Conservation (phyloP, 2,797 vertebrate species). For the Dicrostonyx torquatus region DNA sequence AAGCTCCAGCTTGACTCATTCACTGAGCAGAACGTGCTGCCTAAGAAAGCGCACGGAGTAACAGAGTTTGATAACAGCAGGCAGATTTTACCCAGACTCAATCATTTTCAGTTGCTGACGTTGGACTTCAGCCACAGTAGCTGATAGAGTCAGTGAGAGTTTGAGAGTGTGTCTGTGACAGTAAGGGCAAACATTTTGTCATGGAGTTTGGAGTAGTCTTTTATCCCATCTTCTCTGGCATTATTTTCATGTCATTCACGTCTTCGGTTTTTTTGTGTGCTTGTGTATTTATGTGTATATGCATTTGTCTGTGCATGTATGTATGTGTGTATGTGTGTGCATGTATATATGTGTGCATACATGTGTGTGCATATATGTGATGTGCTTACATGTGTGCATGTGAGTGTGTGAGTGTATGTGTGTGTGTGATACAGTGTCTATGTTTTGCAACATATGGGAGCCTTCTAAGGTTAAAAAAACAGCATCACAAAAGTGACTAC, state of each 20-base stretch:
- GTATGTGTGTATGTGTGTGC: background rate
- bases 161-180: background rate
- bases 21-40: background rate
- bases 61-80: background rate
- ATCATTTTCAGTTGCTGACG: background rate
- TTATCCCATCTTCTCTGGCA: background rate
- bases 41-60: background rate
- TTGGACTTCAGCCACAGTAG: background rate
- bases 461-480: conserved; percentile 27
- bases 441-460: background rate
- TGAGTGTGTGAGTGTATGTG: background rate
- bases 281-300: background rate
- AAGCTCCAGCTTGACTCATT: background rate
- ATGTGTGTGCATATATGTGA: background rate
- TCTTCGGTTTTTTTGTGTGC: background rate
- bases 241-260: background rate
- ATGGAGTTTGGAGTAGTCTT: background rate
- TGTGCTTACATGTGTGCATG: background rate
- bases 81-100: background rate
- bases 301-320: too few species aligned
- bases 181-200: background rate
- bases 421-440: background rate
- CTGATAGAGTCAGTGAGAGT: background rate
- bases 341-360: background rate
- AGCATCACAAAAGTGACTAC: background rate